Base-by-base conservation (phyloP, 53 echinoderm and acorn worm species). In the Pentamera pediparva region DNA sequence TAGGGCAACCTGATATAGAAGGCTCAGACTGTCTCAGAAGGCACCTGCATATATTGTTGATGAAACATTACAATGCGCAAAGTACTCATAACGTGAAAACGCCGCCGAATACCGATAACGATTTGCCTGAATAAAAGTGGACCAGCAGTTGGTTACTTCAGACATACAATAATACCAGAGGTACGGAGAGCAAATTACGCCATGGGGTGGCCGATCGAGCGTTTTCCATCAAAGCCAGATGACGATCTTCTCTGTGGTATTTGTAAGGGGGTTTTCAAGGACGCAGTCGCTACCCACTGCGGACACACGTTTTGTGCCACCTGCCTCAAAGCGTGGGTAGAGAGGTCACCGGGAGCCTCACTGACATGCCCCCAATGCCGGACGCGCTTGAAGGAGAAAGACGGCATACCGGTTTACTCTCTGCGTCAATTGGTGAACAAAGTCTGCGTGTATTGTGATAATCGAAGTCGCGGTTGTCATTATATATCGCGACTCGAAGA, bases 281-380 rank as follows among this genome's bases (percentile, higher is more conserved):
- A 86, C 26, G 93, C 89, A 6, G 93, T 93, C 26, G 69, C 89
- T 21, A 87, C 89, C 3, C 69, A 81, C 3, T 93, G 93, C 32
- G 93, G 93, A 1, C 93, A 93, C 70, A 77, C 86, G 18, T 93
- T 93, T 63, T 93, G 93, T 62, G 70, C 78, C 40, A 20, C 48
- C 2, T 93, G 93, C 45, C 80, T 93, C 4, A 80, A 84, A 39
- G 87, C 89, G 15, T 93, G 93, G 93, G 82, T 93, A 49, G 69
- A 83, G 11, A 78, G 93, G 47, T 83, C 93, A 49, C 39, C 80
- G 52, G 11, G 20, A 13, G 28, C 27, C 45, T 69, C 80, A 18
- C 83, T 84, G 35, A 84, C 86, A n/a, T 93, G 93, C 60, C 93
- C 93, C 5, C 89, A 89, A 43, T 93, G 93, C 54, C 81, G 93